phyloP scores from a whole-genome alignment of 2,113 vertebrate genomes.

The Cyanoramphus novaezelandiae region DNA sequence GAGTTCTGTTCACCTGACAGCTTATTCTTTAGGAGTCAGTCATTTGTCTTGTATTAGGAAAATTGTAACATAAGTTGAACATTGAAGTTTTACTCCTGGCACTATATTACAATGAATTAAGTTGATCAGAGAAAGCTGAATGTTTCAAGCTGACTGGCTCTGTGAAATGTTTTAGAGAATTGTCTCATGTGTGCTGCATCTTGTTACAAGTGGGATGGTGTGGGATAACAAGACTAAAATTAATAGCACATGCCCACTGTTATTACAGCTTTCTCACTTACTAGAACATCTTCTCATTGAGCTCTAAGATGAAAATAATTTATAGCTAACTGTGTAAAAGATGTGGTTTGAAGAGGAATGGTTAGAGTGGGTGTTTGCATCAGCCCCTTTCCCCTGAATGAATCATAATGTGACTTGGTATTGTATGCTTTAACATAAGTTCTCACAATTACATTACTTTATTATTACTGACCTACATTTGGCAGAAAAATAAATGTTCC shows the following conservation, averaged over 20 bases:
- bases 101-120: background rate
- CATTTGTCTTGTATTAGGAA: background rate
- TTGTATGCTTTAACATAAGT: background rate
- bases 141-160: background rate
- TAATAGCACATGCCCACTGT: background rate
- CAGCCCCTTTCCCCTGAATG: background rate
- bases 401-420: background rate
- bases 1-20: background rate
- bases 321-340: background rate
- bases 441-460: background rate
- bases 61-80: background rate
- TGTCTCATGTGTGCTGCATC: background rate
- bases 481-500: background rate
- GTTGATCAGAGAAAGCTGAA: background rate
- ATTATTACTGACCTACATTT: background rate
- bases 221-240: background rate
- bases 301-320: background rate
- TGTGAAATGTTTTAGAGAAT: background rate
- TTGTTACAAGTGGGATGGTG: background rate
- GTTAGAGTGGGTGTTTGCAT: background rate
- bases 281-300: background rate
- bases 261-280: background rate
- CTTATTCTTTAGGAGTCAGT: background rate
- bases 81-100: background rate
- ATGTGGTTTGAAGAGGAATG: background rate